A percentile compares a stretch with the other conserved stretches of the same genome.
Evolutionary conservation across 2,888 invertebrate species (phyloP).

Genomic region (Ethmia dodecea): DNA sequence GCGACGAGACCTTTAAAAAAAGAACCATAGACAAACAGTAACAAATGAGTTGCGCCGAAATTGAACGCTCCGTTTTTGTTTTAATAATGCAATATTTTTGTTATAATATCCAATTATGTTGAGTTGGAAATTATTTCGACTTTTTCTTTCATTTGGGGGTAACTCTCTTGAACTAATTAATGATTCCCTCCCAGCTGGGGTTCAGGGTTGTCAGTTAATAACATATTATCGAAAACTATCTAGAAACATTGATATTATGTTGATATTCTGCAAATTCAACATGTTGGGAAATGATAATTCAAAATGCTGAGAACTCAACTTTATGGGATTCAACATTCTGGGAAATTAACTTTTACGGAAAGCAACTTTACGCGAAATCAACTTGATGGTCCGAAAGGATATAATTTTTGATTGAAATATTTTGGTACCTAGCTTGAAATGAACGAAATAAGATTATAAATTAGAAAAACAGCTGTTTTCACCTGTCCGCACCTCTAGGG

Average conservation of each 20-base stretch:
- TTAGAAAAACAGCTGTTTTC: no score
- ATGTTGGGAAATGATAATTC: neutral
- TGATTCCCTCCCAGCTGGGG: slow-evolving; percentile 59
- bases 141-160: slow-evolving; percentile 57
- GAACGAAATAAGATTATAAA: no score
- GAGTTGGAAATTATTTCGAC: slow-evolving; percentile 51
- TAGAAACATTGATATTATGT: neutral
- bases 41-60: slow-evolving; percentile 59
- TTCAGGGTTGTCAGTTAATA: slow-evolving; percentile 33
- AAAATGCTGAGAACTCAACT: neutral
- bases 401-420: neutral
- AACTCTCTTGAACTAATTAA: slow-evolving; percentile 67
- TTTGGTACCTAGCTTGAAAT: neutral
- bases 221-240: neutral
- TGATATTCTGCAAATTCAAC: neutral
- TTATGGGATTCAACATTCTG: neutral
- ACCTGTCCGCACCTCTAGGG: no score
- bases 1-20: slow-evolving; percentile 17
- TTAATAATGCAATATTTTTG: slow-evolving; percentile 61
- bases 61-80: slow-evolving; percentile 55
- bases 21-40: slow-evolving; percentile 48
- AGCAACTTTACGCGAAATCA: neutral
- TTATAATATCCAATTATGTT: slow-evolving; percentile 71
- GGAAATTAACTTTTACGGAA: neutral
- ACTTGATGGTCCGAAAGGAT: neutral